Evolutionary conservation across 2,113 vertebrate species (phyloP).

Genomic region (Mesembrinibis cayennensis): DNA sequence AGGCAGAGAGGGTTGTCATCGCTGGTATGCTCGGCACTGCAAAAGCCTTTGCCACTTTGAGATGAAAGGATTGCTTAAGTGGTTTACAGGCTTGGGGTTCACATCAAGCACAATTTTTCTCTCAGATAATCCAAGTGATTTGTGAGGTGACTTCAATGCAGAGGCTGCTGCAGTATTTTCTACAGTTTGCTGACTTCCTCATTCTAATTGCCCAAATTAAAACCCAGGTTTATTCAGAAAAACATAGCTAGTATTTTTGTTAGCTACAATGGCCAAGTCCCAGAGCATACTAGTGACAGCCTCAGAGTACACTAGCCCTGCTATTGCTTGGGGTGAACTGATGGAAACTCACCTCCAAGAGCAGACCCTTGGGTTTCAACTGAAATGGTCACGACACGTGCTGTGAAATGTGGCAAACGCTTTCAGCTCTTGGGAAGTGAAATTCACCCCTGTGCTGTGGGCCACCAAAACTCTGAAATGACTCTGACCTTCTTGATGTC

Average conservation of each 20-base stretch:
- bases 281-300: neutral
- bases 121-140: neutral
- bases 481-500: neutral
- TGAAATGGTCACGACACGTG: neutral
- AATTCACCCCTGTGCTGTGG: neutral
- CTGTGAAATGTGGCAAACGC: neutral
- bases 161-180: neutral
- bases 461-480: neutral
- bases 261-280: neutral
- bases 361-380: neutral
- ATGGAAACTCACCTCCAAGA: neutral
- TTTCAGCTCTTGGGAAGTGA: neutral
- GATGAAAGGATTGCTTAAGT: neutral
- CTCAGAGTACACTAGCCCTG: neutral
- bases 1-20: neutral
- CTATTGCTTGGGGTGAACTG: neutral
- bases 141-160: neutral
- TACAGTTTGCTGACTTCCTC: neutral
- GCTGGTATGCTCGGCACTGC: neutral
- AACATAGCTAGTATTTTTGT: neutral
- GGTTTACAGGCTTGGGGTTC: neutral
- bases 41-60: neutral
- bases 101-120: neutral
- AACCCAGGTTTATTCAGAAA: neutral
- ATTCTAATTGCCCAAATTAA: neutral